Evolutionary conservation across 1,140 invertebrate species (phyloP).

Genomic region (Luehdorfia chinensis): DNA sequence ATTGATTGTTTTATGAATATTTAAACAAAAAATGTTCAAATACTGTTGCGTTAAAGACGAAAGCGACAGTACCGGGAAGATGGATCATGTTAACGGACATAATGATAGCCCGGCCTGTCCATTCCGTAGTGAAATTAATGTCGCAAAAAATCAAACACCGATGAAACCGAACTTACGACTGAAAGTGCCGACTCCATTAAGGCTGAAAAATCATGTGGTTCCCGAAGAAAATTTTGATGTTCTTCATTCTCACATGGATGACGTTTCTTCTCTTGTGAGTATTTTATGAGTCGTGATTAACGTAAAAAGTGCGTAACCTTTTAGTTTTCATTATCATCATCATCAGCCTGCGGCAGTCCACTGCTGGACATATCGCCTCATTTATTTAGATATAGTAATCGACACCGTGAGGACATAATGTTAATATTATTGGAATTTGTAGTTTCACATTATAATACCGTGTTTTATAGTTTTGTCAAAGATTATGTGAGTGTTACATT

Average conservation of each 20-base stretch:
- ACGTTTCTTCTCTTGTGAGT: constrained; percentile 53
- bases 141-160: constrained; percentile 24
- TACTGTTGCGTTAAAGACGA: constrained; percentile 40
- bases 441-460: no score
- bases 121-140: constrained; percentile 51
- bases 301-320: background rate
- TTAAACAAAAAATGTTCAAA: constrained; percentile 32
- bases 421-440: no score
- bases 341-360: no score
- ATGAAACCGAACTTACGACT: constrained; percentile 50
- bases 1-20: background rate
- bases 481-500: no score
- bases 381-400: no score
- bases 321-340: background rate
- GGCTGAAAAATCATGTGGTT: constrained; percentile 49
- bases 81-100: constrained; percentile 47
- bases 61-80: constrained; percentile 21
- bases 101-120: constrained; percentile 10
- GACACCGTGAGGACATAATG: background rate
- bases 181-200: constrained; percentile 58
- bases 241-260: constrained; percentile 48
- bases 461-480: no score
- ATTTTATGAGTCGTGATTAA: no score
- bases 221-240: constrained; percentile 50
- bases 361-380: no score